phyloP scores from a whole-genome alignment of 2,113 vertebrate species.

The Platichthys stellatus region DNA sequence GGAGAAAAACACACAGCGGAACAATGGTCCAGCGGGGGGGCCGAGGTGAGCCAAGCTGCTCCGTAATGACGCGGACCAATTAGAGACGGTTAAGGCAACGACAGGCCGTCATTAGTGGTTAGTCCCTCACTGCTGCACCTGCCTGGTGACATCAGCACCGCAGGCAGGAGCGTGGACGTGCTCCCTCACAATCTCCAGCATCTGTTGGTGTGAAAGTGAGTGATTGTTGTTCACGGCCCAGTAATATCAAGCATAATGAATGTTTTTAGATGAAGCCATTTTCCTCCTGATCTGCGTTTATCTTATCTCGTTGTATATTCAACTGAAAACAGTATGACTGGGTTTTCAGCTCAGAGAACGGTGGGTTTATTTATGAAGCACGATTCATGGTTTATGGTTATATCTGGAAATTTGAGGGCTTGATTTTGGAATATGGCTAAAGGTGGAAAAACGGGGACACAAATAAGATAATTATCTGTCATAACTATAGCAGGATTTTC shows the following conservation, averaged over 20 bases:
- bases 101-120: slow-evolving; percentile 63
- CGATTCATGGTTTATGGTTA: not conserved
- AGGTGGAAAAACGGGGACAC: no score
- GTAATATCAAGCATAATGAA: not conserved
- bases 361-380: no score
- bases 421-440: not conserved
- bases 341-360: no score
- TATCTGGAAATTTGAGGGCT: not conserved
- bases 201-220: slow-evolving; percentile 8
- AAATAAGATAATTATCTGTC: no score
- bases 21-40: slow-evolving; percentile 29
- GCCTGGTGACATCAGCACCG: slow-evolving; percentile 54
- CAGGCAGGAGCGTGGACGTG: slow-evolving; percentile 12
- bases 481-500: no score
- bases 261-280: not conserved
- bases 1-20: slow-evolving; percentile 35
- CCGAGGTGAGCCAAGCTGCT: slow-evolving; percentile 24
- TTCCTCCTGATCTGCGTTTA: not conserved
- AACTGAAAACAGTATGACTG: not conserved
- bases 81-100: slow-evolving; percentile 56
- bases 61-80: slow-evolving; percentile 45
- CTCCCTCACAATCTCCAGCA: slow-evolving; percentile 4
- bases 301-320: not conserved
- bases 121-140: slow-evolving; percentile 64
- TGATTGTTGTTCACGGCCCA: not conserved